Conservation (phyloP, 2,797 vertebrate genomes). For the Enteromius thamalakanensis region DNA sequence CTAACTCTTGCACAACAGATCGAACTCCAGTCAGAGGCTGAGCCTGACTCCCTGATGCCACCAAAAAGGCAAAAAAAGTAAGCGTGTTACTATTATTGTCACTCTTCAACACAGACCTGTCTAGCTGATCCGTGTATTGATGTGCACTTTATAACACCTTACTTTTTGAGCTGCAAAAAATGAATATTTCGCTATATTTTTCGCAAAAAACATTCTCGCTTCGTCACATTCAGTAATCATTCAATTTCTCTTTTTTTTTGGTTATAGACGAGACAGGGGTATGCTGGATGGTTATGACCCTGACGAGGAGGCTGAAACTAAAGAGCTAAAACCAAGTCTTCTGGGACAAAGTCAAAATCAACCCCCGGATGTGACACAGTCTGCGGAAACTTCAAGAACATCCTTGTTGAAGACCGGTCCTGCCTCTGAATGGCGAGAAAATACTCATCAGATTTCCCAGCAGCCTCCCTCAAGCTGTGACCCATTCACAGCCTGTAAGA, state of each 20-base stretch:
- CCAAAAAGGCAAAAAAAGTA: constrained; percentile 34
- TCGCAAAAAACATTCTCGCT: too few relatives aligned
- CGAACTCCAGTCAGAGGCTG: constrained; percentile 4
- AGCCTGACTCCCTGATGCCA: constrained; percentile 9
- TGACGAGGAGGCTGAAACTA: neutral
- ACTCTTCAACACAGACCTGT: neutral
- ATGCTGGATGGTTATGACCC: neutral
- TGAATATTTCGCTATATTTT: neutral
- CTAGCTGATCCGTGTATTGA: neutral
- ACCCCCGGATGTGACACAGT: neutral
- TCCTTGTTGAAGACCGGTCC: neutral
- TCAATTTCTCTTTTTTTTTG: neutral
- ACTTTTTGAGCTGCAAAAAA: neutral
- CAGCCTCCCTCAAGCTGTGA: neutral
- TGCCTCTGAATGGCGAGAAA: neutral
- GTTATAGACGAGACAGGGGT: neutral
- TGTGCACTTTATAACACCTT: neutral
- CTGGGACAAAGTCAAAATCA: neutral
- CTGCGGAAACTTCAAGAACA: neutral
- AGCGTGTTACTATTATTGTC: neutral
- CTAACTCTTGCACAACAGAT: constrained; percentile 30
- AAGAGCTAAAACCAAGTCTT: neutral
- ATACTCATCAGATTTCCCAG: neutral
- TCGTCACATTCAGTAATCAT: neutral
- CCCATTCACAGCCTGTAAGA: neutral